Evolutionary conservation across 2,113 vertebrate genomes (phyloP).

Genomic region (Poecile atricapillus): DNA sequence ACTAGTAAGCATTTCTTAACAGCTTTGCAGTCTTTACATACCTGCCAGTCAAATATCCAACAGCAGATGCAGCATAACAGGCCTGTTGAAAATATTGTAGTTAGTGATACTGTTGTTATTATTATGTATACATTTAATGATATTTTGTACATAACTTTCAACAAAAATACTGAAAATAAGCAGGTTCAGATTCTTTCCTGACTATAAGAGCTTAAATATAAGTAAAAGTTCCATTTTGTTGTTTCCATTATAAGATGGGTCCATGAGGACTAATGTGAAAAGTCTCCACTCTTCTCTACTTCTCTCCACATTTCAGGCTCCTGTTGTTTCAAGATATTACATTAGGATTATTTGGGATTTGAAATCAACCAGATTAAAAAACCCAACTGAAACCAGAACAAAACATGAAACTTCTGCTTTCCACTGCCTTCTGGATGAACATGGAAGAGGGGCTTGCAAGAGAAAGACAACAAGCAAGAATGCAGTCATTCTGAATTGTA

Average conservation of each 20-base stretch:
- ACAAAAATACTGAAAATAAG: background rate
- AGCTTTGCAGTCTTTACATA: background rate
- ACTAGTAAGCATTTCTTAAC: background rate
- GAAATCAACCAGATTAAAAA: background rate
- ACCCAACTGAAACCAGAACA: background rate
- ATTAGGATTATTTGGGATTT: background rate
- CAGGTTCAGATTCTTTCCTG: background rate
- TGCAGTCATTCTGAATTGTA: background rate
- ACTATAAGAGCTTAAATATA: background rate
- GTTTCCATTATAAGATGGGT: background rate
- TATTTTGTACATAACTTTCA: background rate
- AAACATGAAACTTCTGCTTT: background rate
- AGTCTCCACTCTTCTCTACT: background rate
- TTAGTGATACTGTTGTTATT: background rate
- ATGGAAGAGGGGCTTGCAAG: background rate
- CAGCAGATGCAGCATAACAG: slow-evolving; percentile 91
- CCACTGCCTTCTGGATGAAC: background rate
- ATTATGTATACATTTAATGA: background rate
- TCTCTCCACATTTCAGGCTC: background rate
- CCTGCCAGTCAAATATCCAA: slow-evolving; percentile 92
- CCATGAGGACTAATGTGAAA: background rate
- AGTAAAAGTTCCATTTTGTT: background rate
- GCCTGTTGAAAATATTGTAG: slow-evolving; percentile 73
- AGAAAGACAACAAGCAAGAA: background rate
- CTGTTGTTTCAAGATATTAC: background rate